Evolutionary conservation across 2,888 invertebrate genomes (phyloP).

Genomic region (Cyaniris semiargus): DNA sequence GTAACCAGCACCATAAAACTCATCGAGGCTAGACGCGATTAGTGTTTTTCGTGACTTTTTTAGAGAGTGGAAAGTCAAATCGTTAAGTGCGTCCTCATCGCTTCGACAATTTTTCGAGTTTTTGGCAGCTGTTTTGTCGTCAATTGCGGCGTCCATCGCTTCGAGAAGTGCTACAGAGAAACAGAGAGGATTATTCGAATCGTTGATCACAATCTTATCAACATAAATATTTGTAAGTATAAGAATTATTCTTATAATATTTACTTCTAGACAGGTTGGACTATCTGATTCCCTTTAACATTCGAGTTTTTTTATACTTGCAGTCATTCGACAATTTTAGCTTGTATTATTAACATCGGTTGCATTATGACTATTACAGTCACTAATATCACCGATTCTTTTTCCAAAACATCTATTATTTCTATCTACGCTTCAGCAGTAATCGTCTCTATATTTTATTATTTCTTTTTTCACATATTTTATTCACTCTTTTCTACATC

Average conservation of each 20-base stretch:
- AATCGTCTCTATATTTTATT: too few relatives aligned
- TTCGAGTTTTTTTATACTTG: too few relatives aligned
- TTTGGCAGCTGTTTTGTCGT: constrained; percentile 22
- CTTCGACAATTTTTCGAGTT: constrained; percentile 36
- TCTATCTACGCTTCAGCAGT: too few relatives aligned
- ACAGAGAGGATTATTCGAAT: constrained; percentile 35
- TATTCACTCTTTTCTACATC: too few relatives aligned
- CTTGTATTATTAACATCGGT: not conserved
- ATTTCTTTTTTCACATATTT: too few relatives aligned
- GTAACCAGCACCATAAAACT: too few relatives aligned
- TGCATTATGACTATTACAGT: not conserved
- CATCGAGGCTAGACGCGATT: too few relatives aligned
- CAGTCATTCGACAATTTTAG: not conserved
- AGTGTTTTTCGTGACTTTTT: not conserved
- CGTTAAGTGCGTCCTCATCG: constrained; percentile 29
- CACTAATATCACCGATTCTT: too few relatives aligned
- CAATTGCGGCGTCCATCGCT: constrained; percentile 31
- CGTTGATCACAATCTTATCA: constrained; percentile 37
- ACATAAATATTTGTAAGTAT: constrained; percentile 38
- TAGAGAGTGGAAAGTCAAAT: not conserved
- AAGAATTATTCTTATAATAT: not conserved
- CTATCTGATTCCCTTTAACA: too few relatives aligned
- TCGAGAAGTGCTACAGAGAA: constrained; percentile 38
- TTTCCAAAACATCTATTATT: too few relatives aligned
- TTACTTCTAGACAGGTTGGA: not conserved